phyloP scores from a whole-genome alignment of 2,888 invertebrate genomes.

The Sthenelais limicola region DNA sequence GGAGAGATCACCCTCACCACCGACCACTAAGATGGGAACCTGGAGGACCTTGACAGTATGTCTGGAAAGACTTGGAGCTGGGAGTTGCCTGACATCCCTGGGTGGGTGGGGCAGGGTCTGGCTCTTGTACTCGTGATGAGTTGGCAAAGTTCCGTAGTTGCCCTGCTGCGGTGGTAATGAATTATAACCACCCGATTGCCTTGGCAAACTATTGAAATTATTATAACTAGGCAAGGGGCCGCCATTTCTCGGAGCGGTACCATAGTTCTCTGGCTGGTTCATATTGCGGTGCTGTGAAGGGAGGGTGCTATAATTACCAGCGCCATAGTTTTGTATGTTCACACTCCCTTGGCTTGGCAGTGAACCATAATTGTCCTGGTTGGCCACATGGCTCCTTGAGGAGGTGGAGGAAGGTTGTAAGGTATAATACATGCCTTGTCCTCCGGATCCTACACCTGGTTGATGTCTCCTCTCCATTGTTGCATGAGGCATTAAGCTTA shows the following conservation, averaged over 20 bases:
- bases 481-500: slow-evolving; percentile 29
- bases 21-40: slow-evolving; percentile 19
- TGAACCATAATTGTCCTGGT: slow-evolving; percentile 18
- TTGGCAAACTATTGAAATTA: neutral
- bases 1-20: neutral
- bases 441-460: neutral
- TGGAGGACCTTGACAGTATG: slow-evolving; percentile 13
- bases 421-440: neutral
- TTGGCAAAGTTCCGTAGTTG: slow-evolving; percentile 7
- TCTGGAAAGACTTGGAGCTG: slow-evolving; percentile 1
- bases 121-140: neutral
- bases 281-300: neutral
- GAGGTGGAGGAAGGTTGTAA: neutral
- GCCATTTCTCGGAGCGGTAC: neutral
- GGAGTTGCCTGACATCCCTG: slow-evolving; percentile 1
- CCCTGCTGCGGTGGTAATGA: neutral
- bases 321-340: neutral
- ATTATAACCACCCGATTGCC: neutral
- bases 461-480: slow-evolving; percentile 12
- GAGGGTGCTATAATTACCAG: neutral
- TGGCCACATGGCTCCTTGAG: neutral
- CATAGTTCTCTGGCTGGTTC: neutral
- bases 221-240: slow-evolving; percentile 3
- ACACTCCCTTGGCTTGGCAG: neutral
- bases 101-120: slow-evolving; percentile 1